A percentile compares a stretch with the other conserved stretches of the same genome.
Conservation (phyloP, 2,888 invertebrate genomes). For the Drosophila flavopinicola region DNA sequence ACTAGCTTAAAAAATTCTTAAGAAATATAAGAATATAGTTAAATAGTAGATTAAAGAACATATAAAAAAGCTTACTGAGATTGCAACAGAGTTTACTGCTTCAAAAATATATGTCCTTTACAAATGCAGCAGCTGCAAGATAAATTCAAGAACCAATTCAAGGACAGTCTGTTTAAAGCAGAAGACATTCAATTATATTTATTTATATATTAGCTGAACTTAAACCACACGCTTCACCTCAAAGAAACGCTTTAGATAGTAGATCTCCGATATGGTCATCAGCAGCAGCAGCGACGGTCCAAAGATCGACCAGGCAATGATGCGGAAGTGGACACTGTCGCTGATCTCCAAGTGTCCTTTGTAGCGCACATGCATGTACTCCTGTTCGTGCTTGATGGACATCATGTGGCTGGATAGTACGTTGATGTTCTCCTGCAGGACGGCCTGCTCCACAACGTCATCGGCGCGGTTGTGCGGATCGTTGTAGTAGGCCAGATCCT, state of each 20-base stretch:
- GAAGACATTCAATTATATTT: too few relatives aligned
- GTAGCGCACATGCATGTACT: constrained; percentile 71
- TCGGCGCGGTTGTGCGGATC: constrained; percentile 41
- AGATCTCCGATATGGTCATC: constrained; percentile 56
- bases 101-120: too few relatives aligned
- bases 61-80: too few relatives aligned
- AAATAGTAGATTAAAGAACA: too few relatives aligned
- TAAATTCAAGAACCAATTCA: too few relatives aligned
- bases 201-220: neutral
- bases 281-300: constrained; percentile 48
- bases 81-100: too few relatives aligned
- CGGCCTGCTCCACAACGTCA: constrained; percentile 57
- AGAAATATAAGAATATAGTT: too few relatives aligned
- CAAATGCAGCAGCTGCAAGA: too few relatives aligned
- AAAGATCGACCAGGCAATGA: constrained; percentile 63
- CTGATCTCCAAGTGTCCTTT: constrained; percentile 50
- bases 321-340: constrained; percentile 57
- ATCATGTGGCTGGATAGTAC: constrained; percentile 40
- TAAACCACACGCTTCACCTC: constrained; percentile 64
- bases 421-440: constrained; percentile 50
- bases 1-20: too few relatives aligned
- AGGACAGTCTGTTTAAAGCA: too few relatives aligned
- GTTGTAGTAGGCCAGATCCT: constrained; percentile 38
- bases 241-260: constrained; percentile 72
- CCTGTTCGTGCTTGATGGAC: constrained; percentile 54